Evolutionary conservation across 2,888 invertebrate genomes (phyloP).

Genomic region (Leptopilina drosophilae): DNA sequence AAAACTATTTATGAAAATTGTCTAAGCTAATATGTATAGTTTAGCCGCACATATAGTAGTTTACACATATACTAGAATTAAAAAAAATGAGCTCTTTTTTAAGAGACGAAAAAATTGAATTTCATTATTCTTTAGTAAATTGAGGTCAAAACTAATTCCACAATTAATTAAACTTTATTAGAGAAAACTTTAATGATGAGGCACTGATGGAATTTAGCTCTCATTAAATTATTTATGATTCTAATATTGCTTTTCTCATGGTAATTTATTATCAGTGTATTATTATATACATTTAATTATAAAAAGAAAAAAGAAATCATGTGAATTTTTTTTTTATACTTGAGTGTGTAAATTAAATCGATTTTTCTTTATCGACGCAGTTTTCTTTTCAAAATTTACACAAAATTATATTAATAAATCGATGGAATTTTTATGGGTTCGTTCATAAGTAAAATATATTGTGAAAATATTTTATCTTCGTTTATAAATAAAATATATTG

Average conservation of each 20-base stretch:
- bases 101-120: not conserved
- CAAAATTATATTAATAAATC: no score
- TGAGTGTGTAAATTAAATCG: not conserved
- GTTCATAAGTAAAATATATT: no score
- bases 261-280: not conserved
- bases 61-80: no score
- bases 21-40: no score
- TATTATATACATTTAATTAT: no score
- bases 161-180: conserved; percentile 14
- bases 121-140: not conserved
- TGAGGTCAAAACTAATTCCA: not conserved
- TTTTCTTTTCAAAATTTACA: no score
- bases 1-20: no score
- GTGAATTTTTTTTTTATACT: not conserved
- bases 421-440: no score
- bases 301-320: not conserved
- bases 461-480: no score
- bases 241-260: conserved; percentile 3
- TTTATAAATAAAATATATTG: no score
- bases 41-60: no score
- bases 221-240: conserved; percentile 6
- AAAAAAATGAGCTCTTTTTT: not conserved
- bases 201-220: conserved; percentile 6
- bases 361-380: no score
- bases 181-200: conserved; percentile 12